Conservation (phyloP, 2,888 invertebrate genomes). For the Coecobrya sp. region DNA sequence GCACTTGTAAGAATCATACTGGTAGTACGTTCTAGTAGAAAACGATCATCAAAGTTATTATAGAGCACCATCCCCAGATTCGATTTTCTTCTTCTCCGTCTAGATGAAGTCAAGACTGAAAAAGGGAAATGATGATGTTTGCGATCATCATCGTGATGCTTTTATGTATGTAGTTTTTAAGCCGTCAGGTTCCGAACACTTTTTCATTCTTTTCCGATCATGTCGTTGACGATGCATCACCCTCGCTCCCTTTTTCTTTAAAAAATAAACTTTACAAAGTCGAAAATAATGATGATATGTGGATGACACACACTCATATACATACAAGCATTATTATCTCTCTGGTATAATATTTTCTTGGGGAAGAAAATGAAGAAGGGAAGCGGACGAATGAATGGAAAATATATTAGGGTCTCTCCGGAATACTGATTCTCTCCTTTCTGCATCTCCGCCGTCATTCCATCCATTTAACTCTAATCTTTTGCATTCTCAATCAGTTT, state of each 20-base stretch:
- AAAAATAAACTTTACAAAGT: constrained; percentile 60
- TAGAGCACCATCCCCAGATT: constrained; percentile 45
- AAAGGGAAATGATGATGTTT: constrained; percentile 62
- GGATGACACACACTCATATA: constrained; percentile 43
- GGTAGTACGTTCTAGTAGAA: not conserved
- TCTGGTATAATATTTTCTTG: not conserved
- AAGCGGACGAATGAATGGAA: constrained; percentile 70
- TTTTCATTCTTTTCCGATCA: constrained; percentile 49
- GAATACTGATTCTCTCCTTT: constrained; percentile 80
- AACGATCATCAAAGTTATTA: constrained; percentile 39
- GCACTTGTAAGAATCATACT: not conserved
- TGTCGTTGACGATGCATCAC: constrained; percentile 37
- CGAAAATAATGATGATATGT: constrained; percentile 62
- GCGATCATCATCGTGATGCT: constrained; percentile 48
- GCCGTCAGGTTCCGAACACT: constrained; percentile 37
- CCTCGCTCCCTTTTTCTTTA: constrained; percentile 14
- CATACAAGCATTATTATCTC: not conserved
- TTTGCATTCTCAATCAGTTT: constrained; percentile 85
- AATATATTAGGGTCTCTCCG: constrained; percentile 67
- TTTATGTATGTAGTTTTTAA: constrained; percentile 13
- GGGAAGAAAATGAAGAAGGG: constrained; percentile 27
- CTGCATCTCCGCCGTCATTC: constrained; percentile 69
- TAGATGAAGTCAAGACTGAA: constrained; percentile 42
- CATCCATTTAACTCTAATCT: constrained; percentile 66
- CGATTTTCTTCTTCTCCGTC: constrained; percentile 36